Percentiles rank a stretch among this genome's conserved stretches.
These are phyloP conservation scores for Epicampocera succincta DNA, from an alignment of 2,888 invertebrate genomes.

Conservation along the genomic window DNA sequence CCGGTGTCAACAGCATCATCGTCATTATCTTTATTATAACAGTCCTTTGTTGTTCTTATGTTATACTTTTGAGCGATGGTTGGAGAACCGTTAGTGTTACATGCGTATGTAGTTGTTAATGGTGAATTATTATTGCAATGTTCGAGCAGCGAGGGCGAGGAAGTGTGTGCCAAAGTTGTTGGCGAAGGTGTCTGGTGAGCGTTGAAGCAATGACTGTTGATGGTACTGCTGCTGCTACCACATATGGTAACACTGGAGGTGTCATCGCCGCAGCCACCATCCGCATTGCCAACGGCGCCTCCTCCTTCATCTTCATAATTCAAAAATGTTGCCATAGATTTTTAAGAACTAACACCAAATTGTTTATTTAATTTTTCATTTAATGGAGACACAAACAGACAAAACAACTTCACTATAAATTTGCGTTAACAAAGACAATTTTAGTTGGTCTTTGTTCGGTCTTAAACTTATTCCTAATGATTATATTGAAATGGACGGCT, in stretches of 20 bases:
- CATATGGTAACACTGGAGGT: slow-evolving; percentile 67
- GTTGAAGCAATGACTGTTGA: slow-evolving; percentile 58
- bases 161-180: slow-evolving; percentile 48
- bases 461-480: slow-evolving; percentile 29
- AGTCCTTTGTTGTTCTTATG: slow-evolving; percentile 2
- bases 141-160: slow-evolving; percentile 65
- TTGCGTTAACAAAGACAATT: neutral
- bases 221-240: slow-evolving; percentile 51
- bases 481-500: slow-evolving; percentile 62
- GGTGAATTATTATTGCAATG: slow-evolving; percentile 13
- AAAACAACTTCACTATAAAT: slow-evolving; percentile 58
- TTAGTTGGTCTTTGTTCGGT: slow-evolving; percentile 32
- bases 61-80: slow-evolving; percentile 54
- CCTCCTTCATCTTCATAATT: slow-evolving; percentile 55
- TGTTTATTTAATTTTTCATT: neutral
- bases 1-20: slow-evolving; percentile 10
- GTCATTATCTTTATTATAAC: slow-evolving; percentile 16
- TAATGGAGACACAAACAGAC: neutral
- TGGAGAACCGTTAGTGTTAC: slow-evolving; percentile 54
- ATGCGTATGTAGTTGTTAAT: slow-evolving; percentile 7
- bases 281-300: slow-evolving; percentile 41
- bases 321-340: slow-evolving; percentile 62
- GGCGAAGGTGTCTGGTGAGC: slow-evolving; percentile 67
- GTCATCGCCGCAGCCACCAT: slow-evolving; percentile 61
- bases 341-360: slow-evolving; percentile 22